A percentile compares a stretch with the other conserved stretches of the same genome.
Evolutionary conservation across 2,113 vertebrate species (phyloP).

Genomic region (Odontophorus gujanensis): DNA sequence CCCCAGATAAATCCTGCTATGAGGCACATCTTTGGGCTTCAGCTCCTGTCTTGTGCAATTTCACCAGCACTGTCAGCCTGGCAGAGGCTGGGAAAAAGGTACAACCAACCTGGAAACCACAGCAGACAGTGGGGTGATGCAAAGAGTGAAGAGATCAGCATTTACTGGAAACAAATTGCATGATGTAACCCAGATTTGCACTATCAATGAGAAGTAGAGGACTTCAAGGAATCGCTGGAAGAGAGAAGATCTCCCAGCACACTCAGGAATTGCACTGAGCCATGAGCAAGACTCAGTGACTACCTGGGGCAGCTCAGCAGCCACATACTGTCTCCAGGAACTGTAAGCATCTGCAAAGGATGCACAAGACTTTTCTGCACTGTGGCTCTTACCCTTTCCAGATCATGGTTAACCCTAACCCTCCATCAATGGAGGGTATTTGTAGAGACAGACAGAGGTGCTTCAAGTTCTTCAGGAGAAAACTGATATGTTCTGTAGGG

Average conservation of each 20-base stretch:
- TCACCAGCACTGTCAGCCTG: background rate
- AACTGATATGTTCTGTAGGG: background rate
- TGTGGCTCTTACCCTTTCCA: background rate
- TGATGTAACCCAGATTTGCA: background rate
- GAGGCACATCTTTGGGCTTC: fast-evolving
- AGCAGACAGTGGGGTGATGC: background rate
- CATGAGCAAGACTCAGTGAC: background rate
- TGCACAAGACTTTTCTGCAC: background rate
- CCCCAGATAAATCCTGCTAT: background rate
- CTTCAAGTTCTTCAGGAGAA: background rate
- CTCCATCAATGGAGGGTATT: background rate
- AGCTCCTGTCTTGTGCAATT: background rate
- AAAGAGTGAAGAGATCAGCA: background rate
- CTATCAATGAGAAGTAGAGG: background rate
- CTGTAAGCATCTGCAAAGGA: background rate
- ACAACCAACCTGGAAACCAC: background rate
- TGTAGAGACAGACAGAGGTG: background rate
- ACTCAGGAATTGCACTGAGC: fast-evolving
- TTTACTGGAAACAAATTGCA: background rate
- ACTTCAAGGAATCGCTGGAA: background rate
- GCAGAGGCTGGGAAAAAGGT: background rate
- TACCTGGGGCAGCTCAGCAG: background rate
- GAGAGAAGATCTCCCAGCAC: background rate
- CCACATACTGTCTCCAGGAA: background rate
- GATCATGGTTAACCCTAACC: background rate